Conservation (phyloP, 2,797 vertebrate species). For the Spondyliosoma cantharus region DNA sequence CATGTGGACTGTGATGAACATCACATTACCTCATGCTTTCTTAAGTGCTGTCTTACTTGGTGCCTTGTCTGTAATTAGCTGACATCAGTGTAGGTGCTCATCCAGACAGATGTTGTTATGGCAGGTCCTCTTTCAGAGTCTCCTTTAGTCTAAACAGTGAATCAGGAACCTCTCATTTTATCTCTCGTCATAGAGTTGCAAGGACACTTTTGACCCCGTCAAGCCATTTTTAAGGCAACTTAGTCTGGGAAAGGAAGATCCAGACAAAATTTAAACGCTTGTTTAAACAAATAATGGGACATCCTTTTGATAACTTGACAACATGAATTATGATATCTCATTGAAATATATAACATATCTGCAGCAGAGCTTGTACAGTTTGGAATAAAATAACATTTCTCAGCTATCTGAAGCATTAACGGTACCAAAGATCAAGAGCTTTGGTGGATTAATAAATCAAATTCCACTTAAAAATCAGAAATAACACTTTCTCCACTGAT, state of each 20-base stretch:
- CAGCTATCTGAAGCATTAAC: conserved; percentile 2
- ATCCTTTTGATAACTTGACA: not conserved
- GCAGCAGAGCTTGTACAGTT: not conserved
- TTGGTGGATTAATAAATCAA: too few species aligned
- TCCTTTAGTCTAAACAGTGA: conserved; percentile 53
- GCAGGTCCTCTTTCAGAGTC: conserved; percentile 40
- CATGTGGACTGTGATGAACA: not conserved
- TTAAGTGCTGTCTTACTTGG: conserved; percentile 30
- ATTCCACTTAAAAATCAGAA: not conserved
- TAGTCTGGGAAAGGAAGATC: conserved; percentile 13
- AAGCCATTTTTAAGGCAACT: conserved; percentile 12
- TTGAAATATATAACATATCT: not conserved
- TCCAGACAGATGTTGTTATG: conserved; percentile 53
- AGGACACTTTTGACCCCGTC: conserved; percentile 26
- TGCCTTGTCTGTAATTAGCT: conserved; percentile 55
- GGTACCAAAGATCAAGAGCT: not conserved
- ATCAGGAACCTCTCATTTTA: conserved; percentile 49
- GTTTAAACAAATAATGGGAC: conserved; percentile 27
- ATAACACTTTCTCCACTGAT: not conserved
- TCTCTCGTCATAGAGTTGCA: conserved; percentile 36
- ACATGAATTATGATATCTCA: conserved; percentile 1
- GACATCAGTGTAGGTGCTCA: conserved; percentile 55
- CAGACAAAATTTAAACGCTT: not conserved
- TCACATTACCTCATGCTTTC: conserved; percentile 46
- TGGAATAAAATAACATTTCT: not conserved